Percentiles rank a stretch among this genome's conserved stretches.
These are phyloP conservation scores for Octodon degus DNA, from an alignment of 2,113 vertebrate genomes.

Conservation along the genomic window DNA sequence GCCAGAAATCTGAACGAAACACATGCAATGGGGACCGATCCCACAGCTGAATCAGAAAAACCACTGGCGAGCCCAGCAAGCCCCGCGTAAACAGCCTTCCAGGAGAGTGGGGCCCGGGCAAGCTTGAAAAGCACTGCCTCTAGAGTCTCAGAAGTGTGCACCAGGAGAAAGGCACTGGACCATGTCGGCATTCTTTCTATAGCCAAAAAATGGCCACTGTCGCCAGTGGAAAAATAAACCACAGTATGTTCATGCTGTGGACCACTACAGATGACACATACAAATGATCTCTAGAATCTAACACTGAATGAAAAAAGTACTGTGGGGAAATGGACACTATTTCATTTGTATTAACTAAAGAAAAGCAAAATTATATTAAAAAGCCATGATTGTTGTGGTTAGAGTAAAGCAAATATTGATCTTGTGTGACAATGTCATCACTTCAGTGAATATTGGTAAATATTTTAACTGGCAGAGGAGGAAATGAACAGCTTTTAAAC, in stretches of 20 bases:
- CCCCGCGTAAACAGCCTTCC: not conserved
- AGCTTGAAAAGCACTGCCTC: not conserved
- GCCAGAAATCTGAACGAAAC: not conserved
- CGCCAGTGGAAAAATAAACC: not conserved
- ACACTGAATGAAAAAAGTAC: not conserved
- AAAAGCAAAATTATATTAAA: conserved; percentile 49
- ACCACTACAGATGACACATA: not conserved
- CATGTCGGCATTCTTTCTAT: not conserved
- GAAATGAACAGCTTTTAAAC: not conserved
- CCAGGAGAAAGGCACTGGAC: not conserved
- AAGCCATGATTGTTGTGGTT: not conserved
- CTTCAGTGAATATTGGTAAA: conserved; percentile 12
- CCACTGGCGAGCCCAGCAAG: not conserved
- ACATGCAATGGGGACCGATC: not conserved
- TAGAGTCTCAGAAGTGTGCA: not conserved
- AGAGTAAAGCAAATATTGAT: not conserved
- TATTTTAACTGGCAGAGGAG: conserved; percentile 13
- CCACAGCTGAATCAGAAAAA: not conserved
- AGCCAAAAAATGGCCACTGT: not conserved
- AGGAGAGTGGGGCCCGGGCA: not conserved
- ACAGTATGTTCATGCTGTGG: not conserved
- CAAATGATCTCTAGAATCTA: conserved; percentile 16
- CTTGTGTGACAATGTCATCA: not conserved
- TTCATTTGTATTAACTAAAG: conserved; percentile 3
- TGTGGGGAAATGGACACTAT: not conserved